phyloP scores from a whole-genome alignment of 2,113 vertebrate genomes.

The Ovibos moschatus region DNA sequence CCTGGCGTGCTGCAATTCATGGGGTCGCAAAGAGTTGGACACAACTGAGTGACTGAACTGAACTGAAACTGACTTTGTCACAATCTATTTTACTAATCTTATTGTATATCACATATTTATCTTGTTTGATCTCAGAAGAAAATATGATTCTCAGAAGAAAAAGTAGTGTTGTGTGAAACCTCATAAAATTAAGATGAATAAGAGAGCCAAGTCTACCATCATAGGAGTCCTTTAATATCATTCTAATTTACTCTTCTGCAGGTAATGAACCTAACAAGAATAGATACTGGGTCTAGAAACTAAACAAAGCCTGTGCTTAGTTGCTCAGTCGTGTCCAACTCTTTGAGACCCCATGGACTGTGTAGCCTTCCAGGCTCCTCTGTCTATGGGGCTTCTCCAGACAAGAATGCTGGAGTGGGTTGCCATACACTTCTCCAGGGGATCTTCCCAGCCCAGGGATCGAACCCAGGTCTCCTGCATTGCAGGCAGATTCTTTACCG shows the following conservation, averaged over 20 bases:
- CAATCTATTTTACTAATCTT: neutral
- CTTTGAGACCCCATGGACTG: neutral
- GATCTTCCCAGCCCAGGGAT: neutral
- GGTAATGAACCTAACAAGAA: neutral
- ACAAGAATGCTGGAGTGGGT: neutral
- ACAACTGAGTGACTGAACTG: too few relatives aligned
- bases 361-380: neutral
- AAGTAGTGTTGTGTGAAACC: neutral
- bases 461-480: neutral
- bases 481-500: neutral
- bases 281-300: neutral
- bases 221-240: neutral
- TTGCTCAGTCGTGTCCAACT: neutral
- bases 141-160: neutral
- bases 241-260: neutral
- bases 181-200: neutral
- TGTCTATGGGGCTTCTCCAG: neutral
- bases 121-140: slow-evolving; percentile 29
- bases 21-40: too few relatives aligned
- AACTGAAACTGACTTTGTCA: neutral
- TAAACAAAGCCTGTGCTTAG: neutral
- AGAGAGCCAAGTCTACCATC: neutral
- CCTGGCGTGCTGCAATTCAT: too few relatives aligned
- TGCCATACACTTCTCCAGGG: neutral
- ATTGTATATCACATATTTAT: neutral